Evolutionary conservation across 2,888 invertebrate species (phyloP).

Genomic region (Lobophora halterata): DNA sequence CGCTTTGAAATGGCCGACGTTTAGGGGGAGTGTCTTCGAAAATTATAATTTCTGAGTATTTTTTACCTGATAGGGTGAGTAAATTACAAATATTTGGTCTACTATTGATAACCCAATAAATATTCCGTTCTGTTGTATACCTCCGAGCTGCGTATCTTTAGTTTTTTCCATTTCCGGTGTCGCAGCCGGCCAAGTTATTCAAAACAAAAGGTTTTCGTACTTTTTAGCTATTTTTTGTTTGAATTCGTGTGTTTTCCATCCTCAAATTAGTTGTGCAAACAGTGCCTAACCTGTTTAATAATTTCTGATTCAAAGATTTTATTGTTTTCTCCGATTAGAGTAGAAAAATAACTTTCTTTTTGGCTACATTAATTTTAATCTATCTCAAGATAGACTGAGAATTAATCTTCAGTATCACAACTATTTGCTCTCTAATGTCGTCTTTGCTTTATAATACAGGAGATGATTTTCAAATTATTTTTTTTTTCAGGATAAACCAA

Average conservation of each 20-base stretch:
- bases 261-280: slow-evolving; percentile 2
- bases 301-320: slow-evolving; percentile 8
- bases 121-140: slow-evolving; percentile 1
- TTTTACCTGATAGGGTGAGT: slow-evolving; percentile 59
- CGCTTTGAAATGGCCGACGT: slow-evolving; percentile 79
- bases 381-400: no score
- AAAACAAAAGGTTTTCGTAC: slow-evolving; percentile 70
- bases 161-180: slow-evolving; percentile 61
- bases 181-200: slow-evolving; percentile 67
- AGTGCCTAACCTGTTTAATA: background rate
- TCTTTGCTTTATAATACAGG: no score
- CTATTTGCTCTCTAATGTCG: no score
- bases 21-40: slow-evolving; percentile 76
- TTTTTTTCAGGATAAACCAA: slow-evolving; percentile 48
- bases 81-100: slow-evolving; percentile 27
- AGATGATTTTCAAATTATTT: no score
- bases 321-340: no score
- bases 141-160: slow-evolving; percentile 10
- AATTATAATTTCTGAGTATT: slow-evolving; percentile 60
- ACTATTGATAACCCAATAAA: slow-evolving; percentile 4
- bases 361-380: no score
- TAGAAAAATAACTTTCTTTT: no score
- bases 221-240: slow-evolving; percentile 39
- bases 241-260: slow-evolving; percentile 8
- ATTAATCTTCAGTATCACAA: no score